Evolutionary conservation across 1,140 invertebrate species (phyloP), one percentile per base, ranked within the genome.

Genomic region (Mactra quadrangularis): DNA sequence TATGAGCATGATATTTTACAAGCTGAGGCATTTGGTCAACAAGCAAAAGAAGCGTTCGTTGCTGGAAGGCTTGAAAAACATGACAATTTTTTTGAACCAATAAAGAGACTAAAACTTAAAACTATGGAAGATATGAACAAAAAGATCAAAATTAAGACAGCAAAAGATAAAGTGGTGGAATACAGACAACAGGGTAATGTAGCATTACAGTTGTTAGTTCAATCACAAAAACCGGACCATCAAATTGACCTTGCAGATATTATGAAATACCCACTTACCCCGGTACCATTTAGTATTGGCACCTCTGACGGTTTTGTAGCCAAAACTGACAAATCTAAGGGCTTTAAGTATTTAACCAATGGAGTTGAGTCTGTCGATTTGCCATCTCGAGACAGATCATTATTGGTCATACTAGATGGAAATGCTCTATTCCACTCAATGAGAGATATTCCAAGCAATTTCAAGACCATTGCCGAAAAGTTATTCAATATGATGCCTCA

Each of bases 51-150:
- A 45, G 47, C n/a, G 0, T 88, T 88, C 64, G 82, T 87, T 25
- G 33, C 59, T 27, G 72, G 82, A 3, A 59, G 85, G 38, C 64
- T 88, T 3, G 60, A 85, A 59, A 71, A 15, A 70, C 52, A 68
- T 7, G 45, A 84, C n/a, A 59, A 81, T 15, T 87, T 88, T 64
- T 88, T 85, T 57, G 81, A 88, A 76, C 87, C 83, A 33, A 72
- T 85, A 22, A 76, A 82, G 57, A 38, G 68, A 59, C 15, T 72
- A 38, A 85, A 84, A 7, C 60, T 87, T 22, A 87, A 83, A 64
- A 86, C 79, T 4, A 59, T 87, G 62, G 71, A 38, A 35, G 33
- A 79, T 33, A 72, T 74, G 70, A 59, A 25, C 27, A 88, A 88
- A 53, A 66, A 60, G 41, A 27, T 70, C 4, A 83, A 70, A 45